Conservation (phyloP, 2,888 invertebrate genomes). For the Halictus quadricinctus region DNA sequence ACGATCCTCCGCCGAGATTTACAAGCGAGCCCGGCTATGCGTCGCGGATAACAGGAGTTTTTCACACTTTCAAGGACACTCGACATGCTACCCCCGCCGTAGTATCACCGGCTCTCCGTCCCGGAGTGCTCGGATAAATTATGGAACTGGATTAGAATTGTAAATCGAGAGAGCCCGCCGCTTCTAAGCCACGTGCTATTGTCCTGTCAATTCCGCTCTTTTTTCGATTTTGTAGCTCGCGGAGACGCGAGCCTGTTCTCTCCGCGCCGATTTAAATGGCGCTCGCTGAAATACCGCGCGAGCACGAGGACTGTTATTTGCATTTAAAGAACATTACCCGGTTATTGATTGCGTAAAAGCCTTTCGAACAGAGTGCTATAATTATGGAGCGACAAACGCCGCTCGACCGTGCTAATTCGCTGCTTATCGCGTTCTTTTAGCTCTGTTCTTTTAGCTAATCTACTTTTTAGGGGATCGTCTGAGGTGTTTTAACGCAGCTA, state of each 20-base stretch:
- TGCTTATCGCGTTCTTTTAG: neutral
- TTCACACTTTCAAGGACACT: slow-evolving; percentile 5
- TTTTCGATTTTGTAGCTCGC: neutral
- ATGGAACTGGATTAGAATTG: slow-evolving; percentile 16
- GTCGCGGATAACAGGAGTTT: neutral
- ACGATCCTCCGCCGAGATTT: slow-evolving; percentile 19
- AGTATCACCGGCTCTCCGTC: neutral
- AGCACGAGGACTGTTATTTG: neutral
- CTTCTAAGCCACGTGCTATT: slow-evolving; percentile 6
- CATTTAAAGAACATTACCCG: neutral
- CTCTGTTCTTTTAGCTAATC: neutral
- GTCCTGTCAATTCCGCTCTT: neutral
- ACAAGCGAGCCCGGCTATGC: slow-evolving; percentile 7
- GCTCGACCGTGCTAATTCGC: neutral
- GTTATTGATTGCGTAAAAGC: neutral
- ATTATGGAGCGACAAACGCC: neutral
- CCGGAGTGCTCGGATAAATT: neutral
- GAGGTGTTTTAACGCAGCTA: neutral
- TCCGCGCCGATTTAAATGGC: neutral
- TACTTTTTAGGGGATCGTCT: neutral
- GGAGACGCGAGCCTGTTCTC: neutral
- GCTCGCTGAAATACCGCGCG: neutral
- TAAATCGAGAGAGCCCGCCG: neutral
- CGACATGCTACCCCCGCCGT: neutral
- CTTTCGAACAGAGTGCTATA: neutral